Evolutionary conservation across 2,888 invertebrate genomes (phyloP).

Genomic region (Amphipoea lucens): DNA sequence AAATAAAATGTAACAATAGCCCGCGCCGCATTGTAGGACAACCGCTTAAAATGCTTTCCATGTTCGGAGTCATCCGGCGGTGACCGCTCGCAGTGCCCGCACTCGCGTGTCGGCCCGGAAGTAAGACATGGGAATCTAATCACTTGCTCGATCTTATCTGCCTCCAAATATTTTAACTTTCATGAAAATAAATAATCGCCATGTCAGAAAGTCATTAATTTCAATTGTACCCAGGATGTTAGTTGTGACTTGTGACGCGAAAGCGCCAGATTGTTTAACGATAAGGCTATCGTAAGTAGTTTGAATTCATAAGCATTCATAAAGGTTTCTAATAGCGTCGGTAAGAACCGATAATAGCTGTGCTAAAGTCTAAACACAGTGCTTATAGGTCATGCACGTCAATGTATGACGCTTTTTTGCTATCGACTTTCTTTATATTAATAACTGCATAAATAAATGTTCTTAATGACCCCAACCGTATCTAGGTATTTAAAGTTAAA

Average conservation of each 20-base stretch:
- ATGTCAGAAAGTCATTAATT: conserved; percentile 82
- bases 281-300: conserved; percentile 71
- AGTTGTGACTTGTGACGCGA: conserved; percentile 73
- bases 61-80: conserved; percentile 86
- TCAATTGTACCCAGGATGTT: conserved; percentile 82
- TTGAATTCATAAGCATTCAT: conserved; percentile 70
- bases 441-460: conserved; percentile 12
- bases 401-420: conserved; percentile 25
- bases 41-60: conserved; percentile 90
- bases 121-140: conserved; percentile 83
- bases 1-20: conserved; percentile 87
- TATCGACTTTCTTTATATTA: conserved; percentile 9
- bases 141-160: conserved; percentile 78
- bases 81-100: conserved; percentile 70
- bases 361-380: conserved; percentile 41
- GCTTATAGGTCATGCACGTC: conserved; percentile 38
- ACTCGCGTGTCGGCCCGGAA: conserved; percentile 77
- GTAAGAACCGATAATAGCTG: conserved; percentile 59
- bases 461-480: conserved; percentile 2
- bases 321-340: conserved; percentile 60
- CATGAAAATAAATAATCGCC: conserved; percentile 73
- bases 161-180: conserved; percentile 75
- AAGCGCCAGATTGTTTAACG: conserved; percentile 74
- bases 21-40: conserved; percentile 78
- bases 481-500: conserved; percentile 11